These are phyloP conservation scores for Epicauta chinensis DNA, from an alignment of 1,140 invertebrate genomes.

Conservation along the genomic window DNA sequence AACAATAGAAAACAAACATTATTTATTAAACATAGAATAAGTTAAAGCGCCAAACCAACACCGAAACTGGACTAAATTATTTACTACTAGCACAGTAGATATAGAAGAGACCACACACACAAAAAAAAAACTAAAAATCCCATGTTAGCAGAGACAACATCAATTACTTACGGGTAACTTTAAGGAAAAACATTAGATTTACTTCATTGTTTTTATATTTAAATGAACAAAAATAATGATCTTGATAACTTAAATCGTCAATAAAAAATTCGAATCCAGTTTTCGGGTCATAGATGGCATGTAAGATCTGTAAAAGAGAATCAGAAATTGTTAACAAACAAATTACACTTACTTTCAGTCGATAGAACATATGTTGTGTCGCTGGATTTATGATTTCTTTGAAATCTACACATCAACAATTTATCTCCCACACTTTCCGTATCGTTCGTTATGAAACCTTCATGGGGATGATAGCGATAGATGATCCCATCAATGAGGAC, in stretches of 20 bases:
- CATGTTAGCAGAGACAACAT: slow-evolving; percentile 8
- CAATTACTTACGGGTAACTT: slow-evolving; percentile 44
- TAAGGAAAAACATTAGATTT: slow-evolving; percentile 37
- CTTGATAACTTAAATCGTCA: slow-evolving; percentile 41
- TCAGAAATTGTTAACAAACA: neutral
- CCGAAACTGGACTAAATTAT: slow-evolving; percentile 10
- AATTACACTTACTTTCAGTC: too few species aligned
- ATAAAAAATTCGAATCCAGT: slow-evolving; percentile 51
- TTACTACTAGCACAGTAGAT: neutral
- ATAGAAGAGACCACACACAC: slow-evolving; percentile 24
- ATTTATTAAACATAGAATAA: slow-evolving; percentile 30
- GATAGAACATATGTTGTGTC: neutral
- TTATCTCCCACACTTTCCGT: slow-evolving; percentile 10
- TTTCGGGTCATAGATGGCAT: slow-evolving; percentile 51
- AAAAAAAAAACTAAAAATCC: slow-evolving; percentile 39
- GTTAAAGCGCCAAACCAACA: slow-evolving; percentile 24
- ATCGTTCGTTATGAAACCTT: slow-evolving; percentile 24
- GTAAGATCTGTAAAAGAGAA: slow-evolving; percentile 37
- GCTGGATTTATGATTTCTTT: neutral
- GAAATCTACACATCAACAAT: slow-evolving; percentile 16
- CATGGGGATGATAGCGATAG: slow-evolving; percentile 18
- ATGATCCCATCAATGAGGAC: slow-evolving; percentile 7
- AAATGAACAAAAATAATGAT: slow-evolving; percentile 46
- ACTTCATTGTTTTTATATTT: slow-evolving; percentile 22
- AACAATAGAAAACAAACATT: slow-evolving; percentile 16